Percentiles rank a stretch among this genome's conserved stretches.
phyloP scores from a whole-genome alignment of 2,113 vertebrate genomes.

The Tachuris rubrigastra region DNA sequence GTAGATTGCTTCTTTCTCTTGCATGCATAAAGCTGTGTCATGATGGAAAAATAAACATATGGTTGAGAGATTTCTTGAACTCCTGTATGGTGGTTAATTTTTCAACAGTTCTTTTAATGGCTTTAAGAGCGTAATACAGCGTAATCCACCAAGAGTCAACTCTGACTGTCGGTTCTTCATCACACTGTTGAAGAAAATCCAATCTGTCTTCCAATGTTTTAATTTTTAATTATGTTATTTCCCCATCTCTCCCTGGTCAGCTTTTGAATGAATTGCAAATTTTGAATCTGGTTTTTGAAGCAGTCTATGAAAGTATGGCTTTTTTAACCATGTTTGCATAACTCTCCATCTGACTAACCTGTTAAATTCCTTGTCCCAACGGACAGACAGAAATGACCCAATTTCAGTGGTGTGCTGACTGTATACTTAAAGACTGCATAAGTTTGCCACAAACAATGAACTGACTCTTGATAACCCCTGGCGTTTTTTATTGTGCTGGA shows the following conservation, averaged over 20 bases:
- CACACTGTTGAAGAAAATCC: neutral
- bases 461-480: conserved; percentile 2
- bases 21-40: conserved; percentile 2
- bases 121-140: conserved; percentile 2
- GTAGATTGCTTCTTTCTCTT: neutral
- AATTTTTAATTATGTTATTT: neutral
- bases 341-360: conserved; percentile 19
- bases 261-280: neutral
- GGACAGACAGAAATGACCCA: conserved; percentile 16
- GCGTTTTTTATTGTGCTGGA: neutral
- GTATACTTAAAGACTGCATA: neutral
- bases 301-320: neutral
- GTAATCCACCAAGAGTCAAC: neutral
- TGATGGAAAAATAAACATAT: conserved; percentile 4
- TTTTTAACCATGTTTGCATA: neutral
- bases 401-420: neutral
- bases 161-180: neutral
- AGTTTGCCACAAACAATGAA: neutral
- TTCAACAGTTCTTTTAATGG: conserved; percentile 56
- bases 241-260: neutral
- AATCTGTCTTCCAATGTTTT: neutral
- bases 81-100: conserved; percentile 44
- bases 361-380: conserved; percentile 26
- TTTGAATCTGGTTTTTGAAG: neutral
- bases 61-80: conserved; percentile 24